Evolutionary conservation across 2,888 invertebrate genomes (phyloP).

Genomic region (Athripsodes cinereus): DNA sequence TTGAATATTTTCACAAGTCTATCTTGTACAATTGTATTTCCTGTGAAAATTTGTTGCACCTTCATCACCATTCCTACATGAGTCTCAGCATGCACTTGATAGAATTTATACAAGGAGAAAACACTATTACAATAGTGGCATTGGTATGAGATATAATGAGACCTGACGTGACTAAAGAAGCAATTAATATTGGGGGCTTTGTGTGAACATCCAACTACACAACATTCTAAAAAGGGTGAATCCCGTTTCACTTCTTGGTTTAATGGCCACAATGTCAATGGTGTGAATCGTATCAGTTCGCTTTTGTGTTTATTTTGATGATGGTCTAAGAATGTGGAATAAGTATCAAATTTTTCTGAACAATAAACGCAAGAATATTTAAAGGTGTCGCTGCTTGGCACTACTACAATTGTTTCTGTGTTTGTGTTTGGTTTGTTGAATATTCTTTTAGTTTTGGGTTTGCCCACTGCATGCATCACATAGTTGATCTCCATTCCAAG

Average conservation of each 20-base stretch:
- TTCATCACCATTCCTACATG: not conserved
- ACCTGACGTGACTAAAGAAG: constrained; percentile 11
- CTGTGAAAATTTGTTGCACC: constrained; percentile 1
- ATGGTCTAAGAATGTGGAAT: constrained; percentile 7
- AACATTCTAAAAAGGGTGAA: constrained; percentile 10
- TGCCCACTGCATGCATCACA: constrained; percentile 33
- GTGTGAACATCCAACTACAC: constrained; percentile 17
- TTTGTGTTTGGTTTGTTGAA: constrained; percentile 18
- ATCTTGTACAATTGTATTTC: constrained; percentile 6
- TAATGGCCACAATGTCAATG: constrained; percentile 1
- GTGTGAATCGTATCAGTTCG: constrained; percentile 11
- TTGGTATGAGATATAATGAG: constrained; percentile 15
- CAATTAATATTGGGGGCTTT: not conserved
- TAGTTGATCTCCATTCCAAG: constrained; percentile 33
- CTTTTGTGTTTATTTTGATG: constrained; percentile 9
- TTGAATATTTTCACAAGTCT: constrained; percentile 9
- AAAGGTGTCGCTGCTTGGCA: constrained; percentile 31
- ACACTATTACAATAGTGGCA: constrained; percentile 10
- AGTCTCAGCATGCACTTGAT: not conserved
- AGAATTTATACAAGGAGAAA: constrained; percentile 4
- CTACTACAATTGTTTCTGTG: not conserved
- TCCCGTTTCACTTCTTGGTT: constrained; percentile 14
- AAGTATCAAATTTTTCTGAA: not conserved
- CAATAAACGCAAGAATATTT: constrained; percentile 27
- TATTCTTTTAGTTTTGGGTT: constrained; percentile 26